Percentiles rank a stretch among this genome's conserved stretches.
Conservation (phyloP, 2,113 vertebrate species). For the Amia ocellicauda region DNA sequence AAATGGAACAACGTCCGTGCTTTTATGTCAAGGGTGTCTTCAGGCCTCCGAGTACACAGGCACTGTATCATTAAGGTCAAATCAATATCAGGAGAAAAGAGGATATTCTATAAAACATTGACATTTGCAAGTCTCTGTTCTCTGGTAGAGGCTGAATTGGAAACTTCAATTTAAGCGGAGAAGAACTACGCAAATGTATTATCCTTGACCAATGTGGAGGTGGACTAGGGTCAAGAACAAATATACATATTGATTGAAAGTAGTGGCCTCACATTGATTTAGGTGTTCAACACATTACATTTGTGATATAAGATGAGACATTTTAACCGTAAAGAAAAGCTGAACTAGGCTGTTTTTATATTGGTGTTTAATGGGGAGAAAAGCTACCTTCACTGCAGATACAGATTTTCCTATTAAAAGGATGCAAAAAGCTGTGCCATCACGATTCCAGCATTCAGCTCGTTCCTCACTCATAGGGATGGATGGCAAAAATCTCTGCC, state of each 20-base stretch:
- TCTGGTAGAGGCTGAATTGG: too few species aligned
- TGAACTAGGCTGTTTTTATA: slow-evolving; percentile 69
- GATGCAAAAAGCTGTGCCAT: slow-evolving; percentile 10
- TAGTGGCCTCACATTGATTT: slow-evolving; percentile 37
- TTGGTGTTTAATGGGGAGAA: slow-evolving; percentile 67
- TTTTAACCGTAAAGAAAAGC: slow-evolving; percentile 46
- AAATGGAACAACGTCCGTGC: too few species aligned
- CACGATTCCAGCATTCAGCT: slow-evolving; percentile 9
- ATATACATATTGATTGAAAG: slow-evolving; percentile 59
- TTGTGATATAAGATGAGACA: slow-evolving; percentile 45
- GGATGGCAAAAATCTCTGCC: too few species aligned
- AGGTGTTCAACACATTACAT: slow-evolving; percentile 26
- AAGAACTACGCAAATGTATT: background rate
- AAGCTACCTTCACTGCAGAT: slow-evolving; percentile 29
- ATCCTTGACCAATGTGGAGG: slow-evolving; percentile 7
- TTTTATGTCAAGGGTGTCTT: too few species aligned
- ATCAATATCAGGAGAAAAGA: too few species aligned
- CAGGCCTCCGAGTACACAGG: too few species aligned
- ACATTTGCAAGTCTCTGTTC: too few species aligned
- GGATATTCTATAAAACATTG: too few species aligned
- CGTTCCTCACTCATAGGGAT: slow-evolving; percentile 18
- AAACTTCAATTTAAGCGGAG: background rate
- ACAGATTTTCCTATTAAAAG: slow-evolving; percentile 36
- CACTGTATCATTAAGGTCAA: too few species aligned
- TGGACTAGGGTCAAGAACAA: slow-evolving; percentile 46